phyloP scores from a whole-genome alignment of 2,113 vertebrate species.

The Sceloporus undulatus region DNA sequence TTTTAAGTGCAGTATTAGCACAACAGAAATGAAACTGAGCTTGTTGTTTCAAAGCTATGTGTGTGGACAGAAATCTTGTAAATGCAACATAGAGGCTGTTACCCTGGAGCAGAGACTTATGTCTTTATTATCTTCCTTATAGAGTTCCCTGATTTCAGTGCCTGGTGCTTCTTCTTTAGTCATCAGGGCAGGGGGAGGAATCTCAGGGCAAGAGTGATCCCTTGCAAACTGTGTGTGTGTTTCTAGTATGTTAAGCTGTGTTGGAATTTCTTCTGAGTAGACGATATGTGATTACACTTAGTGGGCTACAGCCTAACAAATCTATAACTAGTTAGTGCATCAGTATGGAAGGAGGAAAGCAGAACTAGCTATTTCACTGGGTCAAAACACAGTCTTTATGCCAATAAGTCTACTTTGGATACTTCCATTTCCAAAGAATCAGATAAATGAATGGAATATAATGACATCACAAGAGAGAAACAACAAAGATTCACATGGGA shows the following conservation, averaged over 20 bases:
- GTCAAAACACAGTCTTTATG: background rate
- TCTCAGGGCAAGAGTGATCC: no score
- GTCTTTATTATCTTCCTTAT: background rate
- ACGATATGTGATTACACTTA: background rate
- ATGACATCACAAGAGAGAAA: background rate
- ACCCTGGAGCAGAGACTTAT: background rate
- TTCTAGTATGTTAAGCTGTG: no score
- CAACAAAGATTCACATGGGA: no score
- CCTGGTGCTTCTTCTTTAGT: no score
- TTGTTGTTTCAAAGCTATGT: background rate
- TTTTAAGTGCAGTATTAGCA: background rate
- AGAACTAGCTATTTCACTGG: constrained; percentile 34
- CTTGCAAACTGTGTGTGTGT: no score
- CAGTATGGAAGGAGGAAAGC: background rate
- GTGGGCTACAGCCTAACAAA: no score
- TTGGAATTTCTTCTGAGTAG: background rate
- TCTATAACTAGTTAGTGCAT: background rate
- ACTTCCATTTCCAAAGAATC: background rate
- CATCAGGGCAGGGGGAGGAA: background rate
- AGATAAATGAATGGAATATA: background rate
- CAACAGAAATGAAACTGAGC: background rate
- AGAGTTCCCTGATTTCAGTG: no score
- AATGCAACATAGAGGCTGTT: background rate
- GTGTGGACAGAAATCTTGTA: background rate
- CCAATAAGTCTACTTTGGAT: background rate